Conservation (phyloP, 2,888 invertebrate species). For the Meandrusa payeni region DNA sequence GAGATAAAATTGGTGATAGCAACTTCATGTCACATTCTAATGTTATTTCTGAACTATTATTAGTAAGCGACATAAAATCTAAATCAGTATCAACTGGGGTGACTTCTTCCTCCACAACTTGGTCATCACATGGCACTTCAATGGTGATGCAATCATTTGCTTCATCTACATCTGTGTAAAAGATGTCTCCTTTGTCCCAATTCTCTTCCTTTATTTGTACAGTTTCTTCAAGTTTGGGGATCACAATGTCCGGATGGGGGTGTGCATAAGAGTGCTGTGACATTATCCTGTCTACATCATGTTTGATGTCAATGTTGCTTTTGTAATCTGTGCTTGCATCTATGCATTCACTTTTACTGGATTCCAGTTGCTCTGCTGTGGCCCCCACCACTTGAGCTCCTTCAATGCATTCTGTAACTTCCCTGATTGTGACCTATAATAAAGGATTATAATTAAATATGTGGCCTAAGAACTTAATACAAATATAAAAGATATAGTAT, state of each 20-base stretch:
- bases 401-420: slow-evolving; percentile 65
- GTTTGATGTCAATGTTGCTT: slow-evolving; percentile 44
- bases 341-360: slow-evolving; percentile 84
- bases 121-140: slow-evolving; percentile 83
- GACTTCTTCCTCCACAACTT: slow-evolving; percentile 61
- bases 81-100: slow-evolving; percentile 48
- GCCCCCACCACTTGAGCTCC: slow-evolving; percentile 91
- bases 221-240: slow-evolving; percentile 34
- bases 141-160: slow-evolving; percentile 87
- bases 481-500: too few species aligned
- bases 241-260: slow-evolving; percentile 58
- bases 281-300: slow-evolving; percentile 71
- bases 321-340: slow-evolving; percentile 27
- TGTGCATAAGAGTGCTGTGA: slow-evolving; percentile 76
- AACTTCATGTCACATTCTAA: slow-evolving; percentile 67
- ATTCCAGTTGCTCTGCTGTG: slow-evolving; percentile 92
- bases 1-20: slow-evolving; percentile 65
- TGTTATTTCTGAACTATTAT: slow-evolving; percentile 47
- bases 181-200: slow-evolving; percentile 79
- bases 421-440: slow-evolving; percentile 58
- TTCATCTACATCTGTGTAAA: slow-evolving; percentile 87
- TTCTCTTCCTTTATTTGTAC: slow-evolving; percentile 55
- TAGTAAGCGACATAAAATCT: slow-evolving; percentile 48
- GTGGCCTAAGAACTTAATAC: too few species aligned
- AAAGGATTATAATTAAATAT: slow-evolving; percentile 28